A percentile compares a stretch with the other conserved stretches of the same genome.
Conservation (phyloP, 1,140 invertebrate genomes). For the Hycleus cichorii region DNA sequence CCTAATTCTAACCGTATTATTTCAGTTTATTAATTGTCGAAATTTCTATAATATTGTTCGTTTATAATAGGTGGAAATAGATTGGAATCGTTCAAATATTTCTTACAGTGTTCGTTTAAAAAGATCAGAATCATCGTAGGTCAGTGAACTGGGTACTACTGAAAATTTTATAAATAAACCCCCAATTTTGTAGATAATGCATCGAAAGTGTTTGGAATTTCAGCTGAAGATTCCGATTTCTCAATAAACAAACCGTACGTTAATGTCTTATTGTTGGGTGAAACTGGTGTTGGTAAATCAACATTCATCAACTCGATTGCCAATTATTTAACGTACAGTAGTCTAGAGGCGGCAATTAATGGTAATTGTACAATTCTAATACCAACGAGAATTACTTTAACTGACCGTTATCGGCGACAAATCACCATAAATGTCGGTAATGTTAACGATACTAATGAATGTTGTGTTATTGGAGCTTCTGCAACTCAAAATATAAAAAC, state of each 20-base stretch:
- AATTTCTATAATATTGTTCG: too few relatives aligned
- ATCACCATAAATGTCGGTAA: slow-evolving; percentile 13
- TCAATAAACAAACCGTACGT: slow-evolving; percentile 15
- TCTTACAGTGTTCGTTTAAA: too few relatives aligned
- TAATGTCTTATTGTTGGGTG: slow-evolving; percentile 34
- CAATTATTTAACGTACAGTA: slow-evolving; percentile 32
- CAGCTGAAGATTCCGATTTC: too few relatives aligned
- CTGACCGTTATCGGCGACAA: slow-evolving; percentile 19
- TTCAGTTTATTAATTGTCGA: too few relatives aligned
- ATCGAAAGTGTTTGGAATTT: too few relatives aligned
- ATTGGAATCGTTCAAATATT: too few relatives aligned
- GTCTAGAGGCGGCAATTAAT: slow-evolving; percentile 23
- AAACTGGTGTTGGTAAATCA: slow-evolving; percentile 37
- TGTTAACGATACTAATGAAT: slow-evolving; percentile 30
- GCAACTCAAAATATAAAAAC: slow-evolving; percentile 33
- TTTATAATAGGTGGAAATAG: too few relatives aligned
- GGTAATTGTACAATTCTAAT: slow-evolving; percentile 26
- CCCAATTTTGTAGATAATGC: too few relatives aligned
- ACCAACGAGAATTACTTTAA: slow-evolving; percentile 26
- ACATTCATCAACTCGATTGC: slow-evolving; percentile 36
- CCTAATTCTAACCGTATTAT: too few relatives aligned
- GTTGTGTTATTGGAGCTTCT: slow-evolving; percentile 26
- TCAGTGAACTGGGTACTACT: too few relatives aligned
- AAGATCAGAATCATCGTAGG: too few relatives aligned
- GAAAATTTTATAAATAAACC: too few relatives aligned